These are phyloP conservation scores for Nomada ruficornis DNA, from an alignment of 2,888 invertebrate genomes.

Conservation along the genomic window DNA sequence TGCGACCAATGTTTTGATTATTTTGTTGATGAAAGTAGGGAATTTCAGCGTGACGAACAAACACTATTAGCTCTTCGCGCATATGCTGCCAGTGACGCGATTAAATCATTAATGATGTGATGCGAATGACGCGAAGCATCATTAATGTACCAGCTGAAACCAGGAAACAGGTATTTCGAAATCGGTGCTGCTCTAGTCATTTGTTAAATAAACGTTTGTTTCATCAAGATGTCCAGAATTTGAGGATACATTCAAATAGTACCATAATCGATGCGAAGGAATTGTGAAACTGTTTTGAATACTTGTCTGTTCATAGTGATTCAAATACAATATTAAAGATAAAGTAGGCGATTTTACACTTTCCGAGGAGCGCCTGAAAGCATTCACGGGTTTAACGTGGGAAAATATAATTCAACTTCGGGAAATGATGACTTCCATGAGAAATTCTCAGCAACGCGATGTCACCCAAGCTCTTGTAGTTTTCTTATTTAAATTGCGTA, in stretches of 20 bases:
- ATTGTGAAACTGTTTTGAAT: background rate
- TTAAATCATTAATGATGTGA: too few species aligned
- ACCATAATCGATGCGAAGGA: background rate
- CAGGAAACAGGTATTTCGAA: constrained; percentile 8
- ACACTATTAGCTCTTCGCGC: too few species aligned
- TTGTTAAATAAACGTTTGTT: constrained; percentile 23
- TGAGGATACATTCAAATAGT: constrained; percentile 12
- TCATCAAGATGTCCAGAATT: background rate
- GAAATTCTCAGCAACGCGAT: background rate
- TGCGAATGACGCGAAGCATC: background rate
- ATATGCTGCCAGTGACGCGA: too few species aligned
- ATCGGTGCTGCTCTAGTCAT: constrained; percentile 24
- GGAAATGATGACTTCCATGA: constrained; percentile 14
- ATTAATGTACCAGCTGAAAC: constrained; percentile 13
- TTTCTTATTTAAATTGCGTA: constrained; percentile 60
- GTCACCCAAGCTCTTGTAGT: constrained; percentile 10
- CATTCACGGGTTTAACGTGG: constrained; percentile 10
- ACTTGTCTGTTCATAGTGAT: background rate
- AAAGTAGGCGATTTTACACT: constrained; percentile 19
- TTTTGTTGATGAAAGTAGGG: too few species aligned
- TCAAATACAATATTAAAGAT: constrained; percentile 8
- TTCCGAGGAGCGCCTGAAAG: background rate
- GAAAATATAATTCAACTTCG: constrained; percentile 5
- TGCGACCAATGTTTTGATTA: too few species aligned
- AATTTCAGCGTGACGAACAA: too few species aligned